Evolutionary conservation across 2,797 vertebrate genomes (phyloP).

Genomic region (Dendrocincla tyrannina): DNA sequence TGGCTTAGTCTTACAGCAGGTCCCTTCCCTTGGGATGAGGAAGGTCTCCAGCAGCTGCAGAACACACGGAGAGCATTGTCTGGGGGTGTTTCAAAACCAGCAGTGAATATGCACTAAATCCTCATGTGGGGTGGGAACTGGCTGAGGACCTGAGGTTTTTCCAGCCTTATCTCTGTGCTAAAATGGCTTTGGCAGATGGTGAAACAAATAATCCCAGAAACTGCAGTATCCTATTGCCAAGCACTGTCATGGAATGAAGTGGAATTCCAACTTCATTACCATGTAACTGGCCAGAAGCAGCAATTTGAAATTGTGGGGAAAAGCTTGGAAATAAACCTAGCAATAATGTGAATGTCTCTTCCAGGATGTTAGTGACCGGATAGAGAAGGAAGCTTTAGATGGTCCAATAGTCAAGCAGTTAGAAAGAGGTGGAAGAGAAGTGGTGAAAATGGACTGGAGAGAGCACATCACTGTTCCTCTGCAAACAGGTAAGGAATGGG

Average conservation of each 20-base stretch:
- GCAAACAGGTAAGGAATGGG: constrained; percentile 85
- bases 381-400: constrained; percentile 94
- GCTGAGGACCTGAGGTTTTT: neutral
- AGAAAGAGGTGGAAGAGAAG: constrained; percentile 90
- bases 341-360: constrained; percentile 1
- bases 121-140: neutral
- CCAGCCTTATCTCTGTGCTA: neutral
- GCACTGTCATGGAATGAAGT: neutral
- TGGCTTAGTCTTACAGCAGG: neutral
- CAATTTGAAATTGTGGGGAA: neutral
- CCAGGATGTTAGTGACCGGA: constrained; percentile 96
- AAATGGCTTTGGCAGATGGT: neutral
- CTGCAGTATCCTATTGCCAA: too few relatives aligned
- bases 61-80: accelerated
- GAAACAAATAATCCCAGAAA: neutral
- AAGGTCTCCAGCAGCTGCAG: neutral
- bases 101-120: neutral
- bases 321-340: neutral
- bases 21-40: neutral
- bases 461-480: constrained; percentile 95
- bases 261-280: neutral
- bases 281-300: neutral
- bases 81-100: neutral
- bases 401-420: constrained; percentile 91
- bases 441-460: constrained; percentile 94